Percentiles rank a stretch among this genome's conserved stretches.
These are phyloP conservation scores for Mormyrus hasselquistii DNA, from an alignment of 2,797 vertebrate species.

Conservation along the genomic window DNA sequence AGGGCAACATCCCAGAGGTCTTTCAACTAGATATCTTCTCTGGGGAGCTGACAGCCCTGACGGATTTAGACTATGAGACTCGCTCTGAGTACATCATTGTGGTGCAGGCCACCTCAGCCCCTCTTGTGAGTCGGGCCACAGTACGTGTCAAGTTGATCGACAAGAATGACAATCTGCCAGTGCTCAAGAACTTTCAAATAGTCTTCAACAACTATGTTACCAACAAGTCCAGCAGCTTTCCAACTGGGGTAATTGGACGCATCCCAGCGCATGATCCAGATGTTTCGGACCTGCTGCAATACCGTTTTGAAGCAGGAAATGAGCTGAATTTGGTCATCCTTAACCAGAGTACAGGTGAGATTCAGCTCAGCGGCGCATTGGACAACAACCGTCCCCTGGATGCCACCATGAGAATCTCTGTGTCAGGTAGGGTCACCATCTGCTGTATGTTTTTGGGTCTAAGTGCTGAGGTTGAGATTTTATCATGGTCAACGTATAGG, in stretches of 20 bases:
- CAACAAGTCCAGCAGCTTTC: constrained; percentile 84
- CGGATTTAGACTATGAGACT: constrained; percentile 85
- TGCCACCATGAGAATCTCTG: constrained; percentile 86
- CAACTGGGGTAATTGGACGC: constrained; percentile 77
- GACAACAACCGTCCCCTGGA: constrained; percentile 93
- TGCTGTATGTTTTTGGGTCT: neutral
- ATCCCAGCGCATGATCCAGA: constrained; percentile 86
- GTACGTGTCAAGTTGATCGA: constrained; percentile 83
- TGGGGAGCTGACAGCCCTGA: constrained; percentile 81
- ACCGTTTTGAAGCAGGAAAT: constrained; percentile 81
- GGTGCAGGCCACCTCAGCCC: constrained; percentile 90
- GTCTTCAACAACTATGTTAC: constrained; percentile 96
- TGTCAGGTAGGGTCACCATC: constrained; percentile 72
- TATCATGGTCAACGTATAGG: neutral
- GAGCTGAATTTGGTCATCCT: constrained; percentile 84
- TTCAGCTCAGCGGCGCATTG: constrained; percentile 80
- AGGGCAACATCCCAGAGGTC: constrained; percentile 92
- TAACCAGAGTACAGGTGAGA: constrained; percentile 80
- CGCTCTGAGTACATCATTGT: constrained; percentile 83
- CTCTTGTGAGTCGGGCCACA: constrained; percentile 85
- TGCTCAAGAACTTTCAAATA: constrained; percentile 90
- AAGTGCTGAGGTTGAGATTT: neutral
- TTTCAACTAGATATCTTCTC: constrained; percentile 96
- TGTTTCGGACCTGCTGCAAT: constrained; percentile 77
- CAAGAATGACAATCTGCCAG: constrained; percentile 81